Base-by-base conservation (phyloP, 2,113 vertebrate genomes). In the Hypomesus transpacificus region DNA sequence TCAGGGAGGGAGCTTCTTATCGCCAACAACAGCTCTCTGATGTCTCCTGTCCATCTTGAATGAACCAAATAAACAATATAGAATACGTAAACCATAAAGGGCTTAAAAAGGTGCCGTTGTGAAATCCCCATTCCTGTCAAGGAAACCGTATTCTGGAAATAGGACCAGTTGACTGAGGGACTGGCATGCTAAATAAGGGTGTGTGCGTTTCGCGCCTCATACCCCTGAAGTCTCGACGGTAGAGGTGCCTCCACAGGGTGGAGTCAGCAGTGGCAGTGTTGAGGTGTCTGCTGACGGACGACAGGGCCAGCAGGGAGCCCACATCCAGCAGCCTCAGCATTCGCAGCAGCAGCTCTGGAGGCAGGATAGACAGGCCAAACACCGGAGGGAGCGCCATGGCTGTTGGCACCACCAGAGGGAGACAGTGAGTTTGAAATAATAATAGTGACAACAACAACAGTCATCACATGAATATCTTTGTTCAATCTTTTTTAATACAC, bases 201-300 rank as follows among this genome's bases (percentile, higher is more conserved):
- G 31, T 7, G 31, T 34, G 31, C 2, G 39, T 46, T 39, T 4
- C 4, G 39, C 9, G 39, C 18, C 6, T 22, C 39, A 89, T 71
- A 97, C 96, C 94, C 89, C 87, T 74, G 83, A 96, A 98, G 81
- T 98, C 97, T 1, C 95, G 84, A 66, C 89, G 87, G 75, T 91
- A 95, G 62, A 99, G 88, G 82, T 95, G 95, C 79, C 94, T 94
- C 97, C 97, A 99, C 0, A 99, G 90, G 0, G 93, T 87, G 0
- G 91, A 92, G 87, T 98, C 97, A 0, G 88, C 89, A 0, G 93
- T 89, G 24, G 91, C 84, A 1, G 64, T 50, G 50, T 88, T 83
- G 18, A 99, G 90, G 65, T 92, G 92, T 17, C 72, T 90, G 81
- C 93, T 95, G 80, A 93, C 93, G 0, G 91, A 82, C 0, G 96